These are phyloP conservation scores for Anneissia japonica DNA, from an alignment of 35 echinoderm and acorn worm genomes.

Conservation along the genomic window DNA sequence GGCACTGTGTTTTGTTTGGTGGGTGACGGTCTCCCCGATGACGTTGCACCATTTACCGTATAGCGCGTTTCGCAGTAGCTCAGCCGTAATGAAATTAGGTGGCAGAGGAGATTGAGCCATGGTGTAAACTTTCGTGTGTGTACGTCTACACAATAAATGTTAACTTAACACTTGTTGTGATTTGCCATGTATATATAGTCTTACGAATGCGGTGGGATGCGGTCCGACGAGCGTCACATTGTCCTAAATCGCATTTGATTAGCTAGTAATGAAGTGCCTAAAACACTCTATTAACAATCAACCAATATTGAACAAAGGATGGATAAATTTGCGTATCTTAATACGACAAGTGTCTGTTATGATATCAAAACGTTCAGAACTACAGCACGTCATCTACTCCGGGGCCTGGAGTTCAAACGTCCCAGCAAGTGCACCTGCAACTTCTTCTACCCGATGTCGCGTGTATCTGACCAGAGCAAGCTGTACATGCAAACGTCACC, in stretches of 20 bases:
- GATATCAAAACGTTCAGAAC: not conserved
- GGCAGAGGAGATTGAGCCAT: not conserved
- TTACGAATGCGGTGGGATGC: not conserved
- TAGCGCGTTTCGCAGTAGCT: constrained; percentile 88
- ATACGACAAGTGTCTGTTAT: not conserved
- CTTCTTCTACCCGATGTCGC: not conserved
- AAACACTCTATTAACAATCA: not conserved
- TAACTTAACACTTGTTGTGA: not conserved
- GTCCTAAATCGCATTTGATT: not conserved
- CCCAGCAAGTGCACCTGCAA: not conserved
- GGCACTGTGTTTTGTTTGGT: constrained; percentile 61
- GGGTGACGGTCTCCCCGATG: constrained; percentile 64
- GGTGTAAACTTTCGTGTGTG: not conserved
- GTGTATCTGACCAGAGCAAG: not conserved
- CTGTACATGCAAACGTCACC: not conserved
- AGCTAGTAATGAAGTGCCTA: not conserved
- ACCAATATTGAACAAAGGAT: not conserved
- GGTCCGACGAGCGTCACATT: not conserved
- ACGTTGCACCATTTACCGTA: constrained; percentile 99
- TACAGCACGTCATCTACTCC: not conserved
- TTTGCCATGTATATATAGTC: not conserved
- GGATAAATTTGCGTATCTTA: not conserved
- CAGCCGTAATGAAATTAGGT: constrained; percentile 8
- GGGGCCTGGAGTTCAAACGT: not conserved
- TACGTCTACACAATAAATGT: not conserved